Conservation (phyloP, 2,888 invertebrate genomes). For the Cerastoderma edule region DNA sequence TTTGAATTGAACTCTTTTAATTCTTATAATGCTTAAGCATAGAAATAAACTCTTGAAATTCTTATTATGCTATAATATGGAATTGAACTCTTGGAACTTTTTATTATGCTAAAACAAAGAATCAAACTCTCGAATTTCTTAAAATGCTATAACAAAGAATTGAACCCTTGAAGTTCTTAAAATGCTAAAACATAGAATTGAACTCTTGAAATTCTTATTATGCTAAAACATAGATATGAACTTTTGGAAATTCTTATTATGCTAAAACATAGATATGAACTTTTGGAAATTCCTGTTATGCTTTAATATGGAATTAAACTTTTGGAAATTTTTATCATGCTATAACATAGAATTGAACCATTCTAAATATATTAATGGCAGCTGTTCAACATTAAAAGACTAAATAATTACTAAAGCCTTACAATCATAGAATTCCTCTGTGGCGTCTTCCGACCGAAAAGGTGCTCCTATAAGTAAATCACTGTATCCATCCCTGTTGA, state of each 20-base stretch:
- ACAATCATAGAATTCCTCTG: conserved; percentile 67
- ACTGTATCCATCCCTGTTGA: conserved; percentile 71
- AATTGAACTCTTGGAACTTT: too few relatives aligned
- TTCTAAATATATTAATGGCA: neutral
- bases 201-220: neutral
- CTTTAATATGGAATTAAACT: neutral
- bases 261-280: neutral
- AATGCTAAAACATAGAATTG: neutral
- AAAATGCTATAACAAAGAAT: too few relatives aligned
- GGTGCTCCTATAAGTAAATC: conserved; percentile 74
- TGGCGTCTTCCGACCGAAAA: conserved; percentile 67
- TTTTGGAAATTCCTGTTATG: neutral
- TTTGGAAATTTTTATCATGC: too few relatives aligned
- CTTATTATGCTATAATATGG: too few relatives aligned
- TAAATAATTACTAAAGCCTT: neutral
- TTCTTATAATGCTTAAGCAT: too few relatives aligned
- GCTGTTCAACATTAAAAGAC: neutral
- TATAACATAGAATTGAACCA: neutral
- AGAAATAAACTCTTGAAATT: too few relatives aligned
- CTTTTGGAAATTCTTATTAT: neutral
- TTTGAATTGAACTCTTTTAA: too few relatives aligned
- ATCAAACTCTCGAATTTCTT: too few relatives aligned
- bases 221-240: too few relatives aligned
- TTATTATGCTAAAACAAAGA: too few relatives aligned
- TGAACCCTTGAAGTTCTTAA: too few relatives aligned